Conservation (phyloP, 2,888 invertebrate genomes). For the Tholera decimalis region DNA sequence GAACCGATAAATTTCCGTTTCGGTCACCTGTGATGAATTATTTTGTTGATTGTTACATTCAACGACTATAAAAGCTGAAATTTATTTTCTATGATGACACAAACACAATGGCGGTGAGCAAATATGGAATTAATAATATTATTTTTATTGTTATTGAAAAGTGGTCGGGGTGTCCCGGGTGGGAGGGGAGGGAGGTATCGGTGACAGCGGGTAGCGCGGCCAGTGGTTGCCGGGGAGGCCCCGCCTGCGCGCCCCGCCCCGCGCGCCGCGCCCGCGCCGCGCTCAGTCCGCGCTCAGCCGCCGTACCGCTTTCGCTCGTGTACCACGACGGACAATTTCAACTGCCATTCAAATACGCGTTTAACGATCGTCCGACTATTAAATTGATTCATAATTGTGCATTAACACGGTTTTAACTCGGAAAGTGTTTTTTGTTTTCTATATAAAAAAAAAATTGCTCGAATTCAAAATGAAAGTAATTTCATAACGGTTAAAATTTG, state of each 20-base stretch:
- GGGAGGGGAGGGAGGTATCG: conserved; percentile 74
- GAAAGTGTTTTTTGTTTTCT: conserved; percentile 44
- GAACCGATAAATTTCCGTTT: conserved; percentile 6
- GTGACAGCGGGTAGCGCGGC: conserved; percentile 86
- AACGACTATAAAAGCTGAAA: conserved; percentile 36
- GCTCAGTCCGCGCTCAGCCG: conserved; percentile 87
- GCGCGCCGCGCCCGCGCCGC: conserved; percentile 75
- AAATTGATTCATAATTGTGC: conserved; percentile 59
- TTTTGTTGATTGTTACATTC: conserved; percentile 43
- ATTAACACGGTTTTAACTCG: conserved; percentile 36
- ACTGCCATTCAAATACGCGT: conserved; percentile 68
- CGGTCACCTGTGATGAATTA: conserved; percentile 20
- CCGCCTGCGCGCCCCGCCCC: conserved; percentile 76
- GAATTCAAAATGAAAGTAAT: conserved; percentile 50
- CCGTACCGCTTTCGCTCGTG: conserved; percentile 76
- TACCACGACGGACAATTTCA: conserved; percentile 63
- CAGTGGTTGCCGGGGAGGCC: conserved; percentile 81
- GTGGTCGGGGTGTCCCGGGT: conserved; percentile 70
- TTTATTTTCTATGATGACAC: conserved; percentile 43
- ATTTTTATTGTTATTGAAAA: conserved; percentile 84
- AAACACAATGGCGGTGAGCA: conserved; percentile 47
- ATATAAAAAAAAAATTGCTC: not conserved
- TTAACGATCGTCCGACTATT: conserved; percentile 58
- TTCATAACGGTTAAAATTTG: conserved; percentile 38
- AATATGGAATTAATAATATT: conserved; percentile 72